Conservation (phyloP, 2,797 vertebrate species). For the Agapornis canus region DNA sequence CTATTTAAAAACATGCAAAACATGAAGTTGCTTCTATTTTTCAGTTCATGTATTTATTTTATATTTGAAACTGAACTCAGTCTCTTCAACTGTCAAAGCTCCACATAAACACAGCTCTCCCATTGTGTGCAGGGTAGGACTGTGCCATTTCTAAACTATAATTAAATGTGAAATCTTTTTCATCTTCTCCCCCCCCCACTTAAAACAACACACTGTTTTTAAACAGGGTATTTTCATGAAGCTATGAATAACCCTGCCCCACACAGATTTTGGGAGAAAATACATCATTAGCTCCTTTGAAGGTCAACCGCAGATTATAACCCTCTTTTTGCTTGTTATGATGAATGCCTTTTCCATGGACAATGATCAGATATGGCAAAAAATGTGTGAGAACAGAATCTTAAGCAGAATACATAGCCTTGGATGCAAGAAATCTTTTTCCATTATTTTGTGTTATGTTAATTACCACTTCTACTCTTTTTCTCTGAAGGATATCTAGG, state of each 20-base stretch:
- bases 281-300: slow-evolving; percentile 75
- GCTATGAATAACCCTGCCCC: slow-evolving; percentile 73
- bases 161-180: slow-evolving; percentile 29
- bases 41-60: not conserved
- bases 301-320: slow-evolving; percentile 76
- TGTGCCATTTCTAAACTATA: slow-evolving; percentile 30
- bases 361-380: slow-evolving; percentile 31
- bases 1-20: not conserved
- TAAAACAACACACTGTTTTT: slow-evolving; percentile 59
- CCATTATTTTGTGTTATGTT: not conserved
- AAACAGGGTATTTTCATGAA: slow-evolving; percentile 65
- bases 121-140: not conserved
- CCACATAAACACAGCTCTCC: not conserved
- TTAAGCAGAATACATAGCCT: not conserved
- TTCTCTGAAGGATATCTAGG: not conserved
- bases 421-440: not conserved
- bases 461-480: not conserved
- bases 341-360: slow-evolving; percentile 52
- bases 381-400: slow-evolving; percentile 62
- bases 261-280: slow-evolving; percentile 62
- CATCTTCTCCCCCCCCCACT: not conserved
- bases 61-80: not conserved
- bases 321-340: slow-evolving; percentile 54
- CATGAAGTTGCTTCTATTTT: not conserved
- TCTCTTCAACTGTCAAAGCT: not conserved